These are phyloP conservation scores for Lepus americanus DNA, from an alignment of 2,113 vertebrate species.

Conservation along the genomic window DNA sequence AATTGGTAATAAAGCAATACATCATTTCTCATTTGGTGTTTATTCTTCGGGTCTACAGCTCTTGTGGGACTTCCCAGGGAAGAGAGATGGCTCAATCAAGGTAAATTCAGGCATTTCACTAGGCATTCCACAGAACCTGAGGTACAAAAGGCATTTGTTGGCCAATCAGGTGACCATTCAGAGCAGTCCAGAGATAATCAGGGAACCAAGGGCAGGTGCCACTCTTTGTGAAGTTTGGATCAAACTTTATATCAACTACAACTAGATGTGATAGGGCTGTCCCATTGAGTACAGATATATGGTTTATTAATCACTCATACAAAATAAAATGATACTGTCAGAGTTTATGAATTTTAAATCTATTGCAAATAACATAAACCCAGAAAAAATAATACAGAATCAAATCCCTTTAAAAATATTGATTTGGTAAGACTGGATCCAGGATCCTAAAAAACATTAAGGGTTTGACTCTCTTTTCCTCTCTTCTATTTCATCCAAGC, in stretches of 20 bases:
- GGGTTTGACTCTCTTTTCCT: not conserved
- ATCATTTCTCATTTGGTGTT: not conserved
- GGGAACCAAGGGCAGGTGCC: not conserved
- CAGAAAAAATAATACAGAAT: constrained; percentile 15
- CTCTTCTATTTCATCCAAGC: not conserved
- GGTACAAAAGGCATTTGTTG: not conserved
- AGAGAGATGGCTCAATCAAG: not conserved
- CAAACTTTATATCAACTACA: not conserved
- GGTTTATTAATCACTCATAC: constrained; percentile 37
- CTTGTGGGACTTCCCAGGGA: not conserved
- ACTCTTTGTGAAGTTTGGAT: not conserved
- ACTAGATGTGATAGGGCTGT: not conserved
- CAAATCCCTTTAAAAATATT: not conserved
- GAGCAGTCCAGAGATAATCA: not conserved
- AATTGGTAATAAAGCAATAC: not conserved
- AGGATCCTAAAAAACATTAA: not conserved
- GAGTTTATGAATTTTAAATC: constrained; percentile 36
- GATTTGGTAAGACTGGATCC: not conserved
- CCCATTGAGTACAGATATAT: not conserved
- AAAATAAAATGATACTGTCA: constrained; percentile 3
- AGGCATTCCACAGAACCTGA: not conserved
- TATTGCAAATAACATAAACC: not conserved
- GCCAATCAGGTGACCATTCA: not conserved
- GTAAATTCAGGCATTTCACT: not conserved
- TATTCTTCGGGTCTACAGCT: not conserved